Base-by-base conservation (phyloP, 2,888 invertebrate genomes). In the Thera obeliscata region DNA sequence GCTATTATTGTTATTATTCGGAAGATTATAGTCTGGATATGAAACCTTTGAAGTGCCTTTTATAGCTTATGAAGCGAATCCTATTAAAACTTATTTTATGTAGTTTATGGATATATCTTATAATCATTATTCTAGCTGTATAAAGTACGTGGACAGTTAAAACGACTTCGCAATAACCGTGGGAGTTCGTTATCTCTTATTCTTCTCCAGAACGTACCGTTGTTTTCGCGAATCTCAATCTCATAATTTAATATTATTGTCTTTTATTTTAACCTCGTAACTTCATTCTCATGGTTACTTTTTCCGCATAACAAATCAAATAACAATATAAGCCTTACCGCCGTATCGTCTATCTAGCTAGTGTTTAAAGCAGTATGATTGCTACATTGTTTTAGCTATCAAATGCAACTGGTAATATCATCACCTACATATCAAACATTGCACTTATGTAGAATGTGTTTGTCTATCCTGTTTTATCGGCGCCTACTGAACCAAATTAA, bases 111-210 rank as follows among this genome's bases (percentile, higher is more conserved):
- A 50, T 55, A 2, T 22, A 65, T 62, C 41, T 54, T 56, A 41
- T 12, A 9, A 67, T 65, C 56, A 66, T 68, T 60, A 62, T 63
- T 66, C 59, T 62, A 71, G 70, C 56, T 70, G 66, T 70, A 73
- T 70, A 71, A 67, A 66, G 74, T 72, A 74, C 74, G 73, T 72
- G 74, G 74, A 84, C 84, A 81, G 83, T 82, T 83, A 77, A 69
- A 74, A 46, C 69, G 70, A 63, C 78, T 77, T 78, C 76, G 80
- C 70, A 80, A 72, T 74, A 75, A 81, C 78, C 82, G 81, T 84
- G 83, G 72, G 81, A 84, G 70, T 74, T 58, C 67, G 72, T 67
- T 70, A 70, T 72, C 65, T 72, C 73, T 73, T 68, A 72, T 76
- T 76, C 72, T 69, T 74, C 72, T 65, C 56, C 69, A 70, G 66